Conservation (phyloP, 2,888 invertebrate genomes). For the Megaustenia siamemsis region DNA sequence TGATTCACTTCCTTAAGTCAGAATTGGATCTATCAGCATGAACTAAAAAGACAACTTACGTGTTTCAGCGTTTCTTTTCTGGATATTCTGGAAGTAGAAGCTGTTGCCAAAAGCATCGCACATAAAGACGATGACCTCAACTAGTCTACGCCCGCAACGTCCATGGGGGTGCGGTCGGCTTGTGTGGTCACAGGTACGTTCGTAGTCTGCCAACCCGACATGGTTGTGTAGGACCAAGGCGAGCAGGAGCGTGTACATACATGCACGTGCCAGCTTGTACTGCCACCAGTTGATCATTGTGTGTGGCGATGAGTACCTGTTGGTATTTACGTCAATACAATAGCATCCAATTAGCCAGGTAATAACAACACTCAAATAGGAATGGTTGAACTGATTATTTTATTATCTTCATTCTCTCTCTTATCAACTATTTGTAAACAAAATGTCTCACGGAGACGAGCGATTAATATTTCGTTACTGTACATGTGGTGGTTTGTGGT, state of each 20-base stretch:
- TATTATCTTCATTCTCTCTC: no score
- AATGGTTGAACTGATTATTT: no score
- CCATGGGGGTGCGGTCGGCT: constrained; percentile 21
- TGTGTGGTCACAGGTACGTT: not conserved
- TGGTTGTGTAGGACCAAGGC: not conserved
- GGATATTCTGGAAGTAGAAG: not conserved
- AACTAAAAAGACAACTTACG: no score
- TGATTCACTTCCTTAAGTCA: no score
- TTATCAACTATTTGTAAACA: no score
- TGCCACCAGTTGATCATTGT: not conserved
- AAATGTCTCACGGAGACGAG: no score
- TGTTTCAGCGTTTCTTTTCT: constrained; percentile 20
- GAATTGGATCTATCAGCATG: not conserved
- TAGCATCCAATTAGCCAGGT: no score
- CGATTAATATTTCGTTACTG: no score
- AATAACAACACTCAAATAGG: no score
- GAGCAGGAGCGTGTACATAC: not conserved
- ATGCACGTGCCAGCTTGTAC: not conserved
- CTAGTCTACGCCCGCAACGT: not conserved
- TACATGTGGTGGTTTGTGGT: no score
- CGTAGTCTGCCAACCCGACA: not conserved
- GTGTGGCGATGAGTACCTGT: not conserved
- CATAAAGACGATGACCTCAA: not conserved
- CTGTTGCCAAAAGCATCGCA: not conserved
- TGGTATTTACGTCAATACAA: no score